These are phyloP conservation scores for Cecidostiba fungosa DNA, from an alignment of 2,888 invertebrate genomes.

Conservation along the genomic window DNA sequence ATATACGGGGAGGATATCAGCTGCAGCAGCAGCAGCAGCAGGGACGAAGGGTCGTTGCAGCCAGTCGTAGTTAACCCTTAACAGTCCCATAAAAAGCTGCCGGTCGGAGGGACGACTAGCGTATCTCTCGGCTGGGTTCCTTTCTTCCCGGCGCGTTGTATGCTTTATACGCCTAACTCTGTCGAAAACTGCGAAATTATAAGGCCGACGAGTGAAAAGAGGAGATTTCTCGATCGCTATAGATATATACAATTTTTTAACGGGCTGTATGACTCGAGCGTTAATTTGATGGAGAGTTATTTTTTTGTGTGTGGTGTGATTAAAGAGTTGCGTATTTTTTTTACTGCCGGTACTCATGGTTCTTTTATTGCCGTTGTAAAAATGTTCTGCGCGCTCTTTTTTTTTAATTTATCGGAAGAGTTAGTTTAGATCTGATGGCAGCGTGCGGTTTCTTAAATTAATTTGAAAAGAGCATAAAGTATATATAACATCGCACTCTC, in stretches of 20 bases:
- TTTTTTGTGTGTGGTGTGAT: not conserved
- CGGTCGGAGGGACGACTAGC: slow-evolving; percentile 27
- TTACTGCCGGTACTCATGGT: not conserved
- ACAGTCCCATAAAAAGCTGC: slow-evolving; percentile 65
- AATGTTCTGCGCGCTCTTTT: not conserved
- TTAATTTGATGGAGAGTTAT: slow-evolving; percentile 9
- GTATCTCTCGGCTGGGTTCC: slow-evolving; percentile 43
- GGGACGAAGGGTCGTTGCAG: slow-evolving; percentile 59
- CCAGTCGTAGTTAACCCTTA: slow-evolving; percentile 66
- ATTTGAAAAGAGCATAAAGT: not conserved
- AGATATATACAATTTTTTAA: slow-evolving; percentile 36
- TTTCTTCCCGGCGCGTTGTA: slow-evolving; percentile 1
- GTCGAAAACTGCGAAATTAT: slow-evolving; percentile 52
- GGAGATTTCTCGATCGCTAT: not conserved
- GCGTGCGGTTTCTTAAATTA: not conserved
- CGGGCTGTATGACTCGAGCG: slow-evolving; percentile 35
- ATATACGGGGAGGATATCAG: slow-evolving; percentile 62
- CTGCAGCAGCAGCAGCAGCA: slow-evolving; percentile 38
- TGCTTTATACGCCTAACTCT: not conserved
- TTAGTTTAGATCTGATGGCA: not conserved
- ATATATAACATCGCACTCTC: not conserved
- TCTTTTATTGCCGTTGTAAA: slow-evolving; percentile 16
- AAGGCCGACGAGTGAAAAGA: not conserved
- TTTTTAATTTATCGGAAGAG: not conserved
- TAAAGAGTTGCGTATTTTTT: slow-evolving; percentile 1